Percentiles rank a stretch among this genome's conserved stretches.
phyloP scores from a whole-genome alignment of 1,140 invertebrate species.

The Papilio glaucus region DNA sequence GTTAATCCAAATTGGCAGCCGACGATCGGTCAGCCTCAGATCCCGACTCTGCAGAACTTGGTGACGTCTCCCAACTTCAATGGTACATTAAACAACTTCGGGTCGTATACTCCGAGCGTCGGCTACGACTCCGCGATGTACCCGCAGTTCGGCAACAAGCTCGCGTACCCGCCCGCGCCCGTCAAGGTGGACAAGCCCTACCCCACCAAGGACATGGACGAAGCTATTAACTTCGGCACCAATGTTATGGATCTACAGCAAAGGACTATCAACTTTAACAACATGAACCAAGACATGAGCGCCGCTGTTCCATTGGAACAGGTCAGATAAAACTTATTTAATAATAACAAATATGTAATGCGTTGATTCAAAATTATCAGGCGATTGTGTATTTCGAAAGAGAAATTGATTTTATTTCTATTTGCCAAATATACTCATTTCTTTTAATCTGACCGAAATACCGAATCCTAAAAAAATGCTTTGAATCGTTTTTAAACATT shows the following conservation, averaged over 20 bases:
- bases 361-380: no score
- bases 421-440: no score
- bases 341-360: no score
- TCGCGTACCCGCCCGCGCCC: slow-evolving; percentile 58
- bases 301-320: slow-evolving; percentile 53
- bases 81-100: slow-evolving; percentile 56
- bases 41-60: slow-evolving; percentile 62
- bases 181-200: slow-evolving; percentile 60
- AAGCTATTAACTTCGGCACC: slow-evolving; percentile 50
- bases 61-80: slow-evolving; percentile 64
- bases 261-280: slow-evolving; percentile 57
- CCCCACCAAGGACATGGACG: slow-evolving; percentile 55
- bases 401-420: no score
- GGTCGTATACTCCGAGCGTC: slow-evolving; percentile 53
- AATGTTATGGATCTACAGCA: slow-evolving; percentile 56
- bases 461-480: no score
- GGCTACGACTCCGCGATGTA: slow-evolving; percentile 74
- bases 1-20: slow-evolving; percentile 54
- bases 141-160: slow-evolving; percentile 67
- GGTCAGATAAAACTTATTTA: background rate
- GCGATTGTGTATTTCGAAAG: no score
- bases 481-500: no score
- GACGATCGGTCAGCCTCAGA: slow-evolving; percentile 59
- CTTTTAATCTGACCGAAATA: no score
- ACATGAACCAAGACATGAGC: slow-evolving; percentile 46